Conservation (phyloP, 2,888 invertebrate species). For the Disparrhopalites patrizii region DNA sequence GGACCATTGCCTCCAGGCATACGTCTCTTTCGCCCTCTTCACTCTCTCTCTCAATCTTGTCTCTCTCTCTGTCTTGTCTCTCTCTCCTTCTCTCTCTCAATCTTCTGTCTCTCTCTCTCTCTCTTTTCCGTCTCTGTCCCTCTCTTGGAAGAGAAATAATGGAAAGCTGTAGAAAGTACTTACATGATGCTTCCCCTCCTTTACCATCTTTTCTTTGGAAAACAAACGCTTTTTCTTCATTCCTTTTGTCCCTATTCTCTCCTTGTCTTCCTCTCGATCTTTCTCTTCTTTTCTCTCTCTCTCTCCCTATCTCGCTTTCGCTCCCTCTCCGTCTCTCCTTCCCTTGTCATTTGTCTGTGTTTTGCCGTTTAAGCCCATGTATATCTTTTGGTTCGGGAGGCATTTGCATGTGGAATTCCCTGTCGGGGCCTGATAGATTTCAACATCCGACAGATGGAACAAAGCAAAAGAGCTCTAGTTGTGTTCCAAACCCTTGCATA, state of each 20-base stretch:
- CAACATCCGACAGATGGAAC: neutral
- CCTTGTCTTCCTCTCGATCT: no score
- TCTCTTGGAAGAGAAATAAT: no score
- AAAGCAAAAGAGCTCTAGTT: neutral
- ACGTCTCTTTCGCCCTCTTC: no score
- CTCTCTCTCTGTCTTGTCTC: no score
- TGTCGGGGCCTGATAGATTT: neutral
- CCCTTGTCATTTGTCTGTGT: slow-evolving; percentile 3
- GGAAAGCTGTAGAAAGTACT: no score
- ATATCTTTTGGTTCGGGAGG: neutral
- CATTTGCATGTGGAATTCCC: neutral
- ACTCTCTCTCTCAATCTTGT: no score
- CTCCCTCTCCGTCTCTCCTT: neutral
- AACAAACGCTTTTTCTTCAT: no score
- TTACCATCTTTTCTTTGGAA: neutral
- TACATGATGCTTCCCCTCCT: neutral
- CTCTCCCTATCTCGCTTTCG: neutral
- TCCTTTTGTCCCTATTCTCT: no score
- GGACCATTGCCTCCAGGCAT: no score
- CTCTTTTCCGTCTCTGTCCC: no score
- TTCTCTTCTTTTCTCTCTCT: neutral
- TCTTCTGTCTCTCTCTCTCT: no score
- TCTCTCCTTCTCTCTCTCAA: no score
- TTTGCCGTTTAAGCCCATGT: neutral
- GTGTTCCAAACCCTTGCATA: neutral